phyloP scores from a whole-genome alignment of 2,888 invertebrate genomes.

The Pristionchus entomophagus region DNA sequence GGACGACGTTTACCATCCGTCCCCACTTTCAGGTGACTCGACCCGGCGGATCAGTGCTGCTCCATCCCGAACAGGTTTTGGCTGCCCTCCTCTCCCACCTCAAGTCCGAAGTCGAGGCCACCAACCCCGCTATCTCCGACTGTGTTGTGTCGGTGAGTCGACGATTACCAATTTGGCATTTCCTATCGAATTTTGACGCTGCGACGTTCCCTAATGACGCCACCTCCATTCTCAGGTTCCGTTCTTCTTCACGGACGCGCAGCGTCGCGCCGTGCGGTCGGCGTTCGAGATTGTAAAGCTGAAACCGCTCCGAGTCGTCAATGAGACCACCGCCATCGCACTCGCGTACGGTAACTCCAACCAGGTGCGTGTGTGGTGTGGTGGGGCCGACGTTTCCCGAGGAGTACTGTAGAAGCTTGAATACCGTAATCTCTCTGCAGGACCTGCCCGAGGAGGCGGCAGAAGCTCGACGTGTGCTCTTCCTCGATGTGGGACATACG shows the following conservation, averaged over 20 bases:
- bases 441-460: constrained; percentile 87
- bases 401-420: too few relatives aligned
- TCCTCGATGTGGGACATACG: constrained; percentile 96
- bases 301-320: constrained; percentile 93
- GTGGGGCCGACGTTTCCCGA: too few relatives aligned
- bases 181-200: background rate
- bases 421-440: constrained; percentile 53
- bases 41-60: constrained; percentile 87
- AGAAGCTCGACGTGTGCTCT: constrained; percentile 91
- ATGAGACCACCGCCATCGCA: constrained; percentile 97
- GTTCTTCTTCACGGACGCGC: constrained; percentile 93
- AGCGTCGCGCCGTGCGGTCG: constrained; percentile 91
- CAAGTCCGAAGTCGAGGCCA: constrained; percentile 89
- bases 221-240: constrained; percentile 81
- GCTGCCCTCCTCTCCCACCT: constrained; percentile 97
- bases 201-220: background rate
- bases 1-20: background rate
- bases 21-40: constrained; percentile 83
- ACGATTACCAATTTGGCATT: background rate
- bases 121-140: constrained; percentile 87
- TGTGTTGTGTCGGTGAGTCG: constrained; percentile 78
- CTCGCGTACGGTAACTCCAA: constrained; percentile 95
- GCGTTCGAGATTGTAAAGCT: constrained; percentile 93
- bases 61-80: constrained; percentile 91
- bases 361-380: constrained; percentile 80